These are phyloP conservation scores for Diplolepis rosae DNA, from an alignment of 2,888 invertebrate species.

Conservation along the genomic window DNA sequence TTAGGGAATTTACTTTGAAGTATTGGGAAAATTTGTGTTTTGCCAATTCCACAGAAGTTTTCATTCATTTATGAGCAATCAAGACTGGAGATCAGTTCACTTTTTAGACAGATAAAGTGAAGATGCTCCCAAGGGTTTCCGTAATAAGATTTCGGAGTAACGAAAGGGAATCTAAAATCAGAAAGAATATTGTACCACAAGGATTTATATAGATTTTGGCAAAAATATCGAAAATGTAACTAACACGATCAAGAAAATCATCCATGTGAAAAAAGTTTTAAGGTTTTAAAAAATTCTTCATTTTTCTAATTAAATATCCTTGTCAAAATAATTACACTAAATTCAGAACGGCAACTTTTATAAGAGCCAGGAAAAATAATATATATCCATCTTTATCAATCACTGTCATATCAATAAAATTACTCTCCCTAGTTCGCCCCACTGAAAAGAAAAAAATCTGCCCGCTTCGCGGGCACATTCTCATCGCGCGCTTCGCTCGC, in stretches of 20 bases:
- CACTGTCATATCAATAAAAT: not conserved
- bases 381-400: not conserved
- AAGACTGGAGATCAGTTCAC: not conserved
- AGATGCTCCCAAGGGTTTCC: not conserved
- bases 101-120: not conserved
- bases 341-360: not conserved
- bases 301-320: too few relatives aligned
- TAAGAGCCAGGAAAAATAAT: not conserved
- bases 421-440: not conserved
- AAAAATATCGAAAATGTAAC: not conserved
- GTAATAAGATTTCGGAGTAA: not conserved
- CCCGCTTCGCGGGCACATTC: too few relatives aligned
- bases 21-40: too few relatives aligned
- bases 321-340: too few relatives aligned
- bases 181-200: not conserved
- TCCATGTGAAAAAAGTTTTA: not conserved
- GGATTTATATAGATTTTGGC: not conserved
- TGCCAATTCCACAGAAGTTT: too few relatives aligned
- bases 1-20: too few relatives aligned
- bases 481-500: too few relatives aligned
- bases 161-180: not conserved
- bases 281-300: not conserved
- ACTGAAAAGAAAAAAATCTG: too few relatives aligned
- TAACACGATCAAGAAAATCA: not conserved
- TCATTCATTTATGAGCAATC: too few relatives aligned